These are phyloP conservation scores for Myiotriccus ornatus DNA, from an alignment of 2,797 vertebrate species.

Conservation along the genomic window DNA sequence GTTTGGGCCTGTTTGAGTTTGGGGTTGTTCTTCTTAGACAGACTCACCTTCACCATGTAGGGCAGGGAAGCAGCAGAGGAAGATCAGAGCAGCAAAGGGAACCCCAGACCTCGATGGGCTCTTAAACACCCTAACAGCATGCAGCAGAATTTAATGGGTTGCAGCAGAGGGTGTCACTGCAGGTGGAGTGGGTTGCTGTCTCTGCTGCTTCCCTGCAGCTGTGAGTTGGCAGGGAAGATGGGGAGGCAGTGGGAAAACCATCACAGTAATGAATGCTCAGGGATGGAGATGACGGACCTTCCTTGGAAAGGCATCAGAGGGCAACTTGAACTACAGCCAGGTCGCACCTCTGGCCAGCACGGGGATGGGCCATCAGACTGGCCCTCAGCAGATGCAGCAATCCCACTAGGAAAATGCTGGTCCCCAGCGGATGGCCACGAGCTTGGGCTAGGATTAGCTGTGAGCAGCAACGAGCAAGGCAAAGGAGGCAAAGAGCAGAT, in stretches of 20 bases:
- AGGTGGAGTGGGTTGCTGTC: not conserved
- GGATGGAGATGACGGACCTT: not conserved
- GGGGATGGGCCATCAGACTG: not conserved
- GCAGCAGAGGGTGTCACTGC: not conserved
- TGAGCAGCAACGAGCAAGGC: not conserved
- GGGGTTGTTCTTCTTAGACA: not conserved
- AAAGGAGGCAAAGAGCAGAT: not conserved
- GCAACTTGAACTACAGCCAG: not conserved
- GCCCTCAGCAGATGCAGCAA: not conserved
- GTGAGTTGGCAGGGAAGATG: not conserved
- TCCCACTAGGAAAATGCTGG: not conserved
- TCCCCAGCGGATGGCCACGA: rapidly evolving
- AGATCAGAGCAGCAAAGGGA: not conserved
- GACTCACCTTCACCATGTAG: not conserved
- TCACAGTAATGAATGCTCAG: not conserved
- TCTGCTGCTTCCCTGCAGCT: not conserved
- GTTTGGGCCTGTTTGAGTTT: not conserved
- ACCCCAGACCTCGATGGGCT: not conserved
- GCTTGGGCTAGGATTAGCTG: not conserved
- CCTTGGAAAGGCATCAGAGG: not conserved
- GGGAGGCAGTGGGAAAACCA: not conserved
- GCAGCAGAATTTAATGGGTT: not conserved
- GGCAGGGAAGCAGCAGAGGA: not conserved
- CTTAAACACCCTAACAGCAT: not conserved
- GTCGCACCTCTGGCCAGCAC: not conserved